Evolutionary conservation across 1,140 invertebrate species (phyloP).

Genomic region (Homalodisca vitripennis): DNA sequence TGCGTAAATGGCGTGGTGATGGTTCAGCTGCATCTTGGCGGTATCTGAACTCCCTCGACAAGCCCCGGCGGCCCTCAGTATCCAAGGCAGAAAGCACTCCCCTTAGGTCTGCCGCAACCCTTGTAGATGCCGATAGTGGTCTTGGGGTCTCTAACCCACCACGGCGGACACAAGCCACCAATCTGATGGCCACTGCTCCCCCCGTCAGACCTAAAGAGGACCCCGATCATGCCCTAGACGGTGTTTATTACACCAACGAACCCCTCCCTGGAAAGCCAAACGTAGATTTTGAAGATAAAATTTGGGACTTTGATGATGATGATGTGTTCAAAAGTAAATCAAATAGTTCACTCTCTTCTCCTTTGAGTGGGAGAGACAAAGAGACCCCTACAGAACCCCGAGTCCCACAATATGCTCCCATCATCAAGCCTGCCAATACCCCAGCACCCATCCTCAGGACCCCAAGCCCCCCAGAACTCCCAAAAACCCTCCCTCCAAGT

Average conservation of each 20-base stretch:
- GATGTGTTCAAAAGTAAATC: slow-evolving; percentile 47
- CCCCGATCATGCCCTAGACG: slow-evolving; percentile 59
- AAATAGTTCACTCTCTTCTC: slow-evolving; percentile 27
- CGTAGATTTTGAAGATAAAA: slow-evolving; percentile 68
- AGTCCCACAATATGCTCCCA: not conserved
- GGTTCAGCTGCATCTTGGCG: slow-evolving; percentile 23
- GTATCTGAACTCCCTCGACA: slow-evolving; percentile 24
- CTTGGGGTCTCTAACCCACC: not conserved
- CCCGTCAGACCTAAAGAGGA: slow-evolving; percentile 15
- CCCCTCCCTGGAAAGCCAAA: slow-evolving; percentile 70
- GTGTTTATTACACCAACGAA: slow-evolving; percentile 77
- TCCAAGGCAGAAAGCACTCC: not conserved
- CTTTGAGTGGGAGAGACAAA: not conserved
- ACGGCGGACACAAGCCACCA: not conserved
- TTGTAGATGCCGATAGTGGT: slow-evolving; percentile 2
- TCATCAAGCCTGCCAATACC: not conserved
- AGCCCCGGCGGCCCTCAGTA: slow-evolving; percentile 14
- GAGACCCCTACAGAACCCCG: not conserved
- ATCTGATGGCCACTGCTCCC: slow-evolving; percentile 9
- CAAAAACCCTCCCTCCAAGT: not conserved
- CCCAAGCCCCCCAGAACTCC: not conserved
- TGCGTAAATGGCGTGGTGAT: slow-evolving; percentile 8
- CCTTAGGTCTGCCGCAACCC: not conserved
- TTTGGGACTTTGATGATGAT: slow-evolving; percentile 71
- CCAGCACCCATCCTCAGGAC: not conserved